Conservation (phyloP, 2,888 invertebrate genomes). For the Prosapia bicincta region DNA sequence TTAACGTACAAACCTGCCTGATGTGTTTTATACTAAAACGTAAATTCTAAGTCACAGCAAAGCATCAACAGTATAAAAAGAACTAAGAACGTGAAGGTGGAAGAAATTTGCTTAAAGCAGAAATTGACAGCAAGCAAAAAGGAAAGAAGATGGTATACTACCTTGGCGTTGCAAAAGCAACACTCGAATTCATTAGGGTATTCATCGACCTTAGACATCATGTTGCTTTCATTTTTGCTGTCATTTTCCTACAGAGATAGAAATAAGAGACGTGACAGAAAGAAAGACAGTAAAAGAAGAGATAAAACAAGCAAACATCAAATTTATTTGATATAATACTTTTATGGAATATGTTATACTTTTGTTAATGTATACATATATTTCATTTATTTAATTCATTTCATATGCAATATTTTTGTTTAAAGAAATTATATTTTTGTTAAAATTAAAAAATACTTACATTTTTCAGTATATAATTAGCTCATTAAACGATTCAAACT, state of each 20-base stretch:
- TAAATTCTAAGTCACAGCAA: not conserved
- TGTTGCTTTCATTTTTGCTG: slow-evolving; percentile 43
- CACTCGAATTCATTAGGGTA: slow-evolving; percentile 94
- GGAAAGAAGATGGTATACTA: slow-evolving; percentile 46
- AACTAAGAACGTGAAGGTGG: not conserved
- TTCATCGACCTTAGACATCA: slow-evolving; percentile 73
- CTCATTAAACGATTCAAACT: too few relatives aligned
- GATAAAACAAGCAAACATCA: slow-evolving; percentile 24
- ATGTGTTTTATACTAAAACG: not conserved
- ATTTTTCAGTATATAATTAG: too few relatives aligned
- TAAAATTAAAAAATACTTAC: too few relatives aligned
- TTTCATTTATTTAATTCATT: too few relatives aligned
- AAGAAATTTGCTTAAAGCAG: not conserved
- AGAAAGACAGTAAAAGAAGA: slow-evolving; percentile 26
- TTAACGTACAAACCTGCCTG: not conserved
- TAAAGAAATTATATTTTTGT: too few relatives aligned
- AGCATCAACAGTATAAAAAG: not conserved
- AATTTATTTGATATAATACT: not conserved
- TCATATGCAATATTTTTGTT: too few relatives aligned
- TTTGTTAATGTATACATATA: too few relatives aligned
- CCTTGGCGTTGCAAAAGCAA: slow-evolving; percentile 96
- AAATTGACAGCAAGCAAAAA: not conserved
- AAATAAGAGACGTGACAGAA: slow-evolving; percentile 31
- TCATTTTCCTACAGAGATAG: slow-evolving; percentile 38
- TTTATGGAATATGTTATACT: not conserved